phyloP scores from a whole-genome alignment of 1,140 invertebrate genomes.

The Aphaenogaster rudis region DNA sequence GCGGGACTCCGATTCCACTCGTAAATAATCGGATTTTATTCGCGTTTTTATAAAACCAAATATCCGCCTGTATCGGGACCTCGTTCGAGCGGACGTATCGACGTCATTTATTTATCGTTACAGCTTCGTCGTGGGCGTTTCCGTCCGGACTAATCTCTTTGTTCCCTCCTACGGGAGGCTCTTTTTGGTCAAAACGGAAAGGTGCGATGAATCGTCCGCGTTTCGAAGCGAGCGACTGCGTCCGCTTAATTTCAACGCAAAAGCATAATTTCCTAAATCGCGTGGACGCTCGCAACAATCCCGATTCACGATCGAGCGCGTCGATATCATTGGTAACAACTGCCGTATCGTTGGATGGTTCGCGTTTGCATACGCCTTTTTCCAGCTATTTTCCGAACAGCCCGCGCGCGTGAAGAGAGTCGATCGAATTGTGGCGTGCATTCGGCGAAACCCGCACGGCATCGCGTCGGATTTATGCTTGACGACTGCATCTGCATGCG shows the following conservation, averaged over 20 bases:
- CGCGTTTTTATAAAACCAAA: constrained; percentile 59
- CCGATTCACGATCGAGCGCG: neutral
- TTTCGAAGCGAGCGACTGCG: neutral
- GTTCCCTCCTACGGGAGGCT: neutral
- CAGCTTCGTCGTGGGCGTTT: constrained; percentile 29
- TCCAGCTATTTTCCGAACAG: constrained; percentile 16
- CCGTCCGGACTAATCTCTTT: neutral
- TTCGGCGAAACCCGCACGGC: neutral
- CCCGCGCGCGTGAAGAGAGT: constrained; percentile 16
- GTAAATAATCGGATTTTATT: constrained; percentile 66
- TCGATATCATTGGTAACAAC: constrained; percentile 6
- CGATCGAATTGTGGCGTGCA: constrained; percentile 43
- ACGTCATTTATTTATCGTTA: constrained; percentile 56
- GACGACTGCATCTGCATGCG: constrained; percentile 37
- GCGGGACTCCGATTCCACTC: constrained; percentile 46
- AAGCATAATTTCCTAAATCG: constrained; percentile 14
- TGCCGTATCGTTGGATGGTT: constrained; percentile 30
- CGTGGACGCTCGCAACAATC: neutral
- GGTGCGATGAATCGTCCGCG: neutral
- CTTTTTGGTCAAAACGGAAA: neutral
- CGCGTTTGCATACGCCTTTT: constrained; percentile 43
- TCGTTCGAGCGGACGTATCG: constrained; percentile 34
- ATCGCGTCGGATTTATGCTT: constrained; percentile 30
- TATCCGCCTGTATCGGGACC: constrained; percentile 33
- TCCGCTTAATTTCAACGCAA: constrained; percentile 18